Percentiles rank a stretch among this genome's conserved stretches.
Evolutionary conservation across 2,797 vertebrate genomes (phyloP).

Genomic region (Loriculus beryllinus): DNA sequence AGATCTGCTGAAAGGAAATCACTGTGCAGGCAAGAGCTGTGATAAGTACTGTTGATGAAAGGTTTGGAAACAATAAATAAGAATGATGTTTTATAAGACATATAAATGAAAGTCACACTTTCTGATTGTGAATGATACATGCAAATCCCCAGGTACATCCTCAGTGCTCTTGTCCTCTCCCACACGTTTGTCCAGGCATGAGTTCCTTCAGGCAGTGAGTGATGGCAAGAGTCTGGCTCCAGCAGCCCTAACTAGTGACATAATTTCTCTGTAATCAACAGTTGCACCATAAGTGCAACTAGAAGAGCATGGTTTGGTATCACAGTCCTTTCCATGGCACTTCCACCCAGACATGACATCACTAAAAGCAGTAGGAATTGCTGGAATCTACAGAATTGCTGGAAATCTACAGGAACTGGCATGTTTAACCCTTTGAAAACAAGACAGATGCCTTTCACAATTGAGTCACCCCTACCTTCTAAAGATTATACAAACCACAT

Average conservation of each 20-base stretch:
- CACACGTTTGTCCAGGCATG: background rate
- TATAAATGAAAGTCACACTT: background rate
- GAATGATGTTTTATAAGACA: background rate
- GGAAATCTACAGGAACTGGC: background rate
- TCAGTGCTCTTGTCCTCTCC: background rate
- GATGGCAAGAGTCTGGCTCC: background rate
- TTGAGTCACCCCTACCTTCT: background rate
- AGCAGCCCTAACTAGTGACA: background rate
- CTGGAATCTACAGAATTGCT: too few species aligned
- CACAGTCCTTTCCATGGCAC: background rate
- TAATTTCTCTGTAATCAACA: background rate
- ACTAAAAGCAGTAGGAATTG: background rate
- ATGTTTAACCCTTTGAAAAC: background rate
- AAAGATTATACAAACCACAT: background rate
- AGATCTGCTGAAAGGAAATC: background rate
- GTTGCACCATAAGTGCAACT: fast-evolving
- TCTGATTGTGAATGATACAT: background rate
- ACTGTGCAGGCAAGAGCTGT: background rate
- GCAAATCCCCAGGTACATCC: background rate
- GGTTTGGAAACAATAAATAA: background rate
- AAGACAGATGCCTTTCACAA: background rate
- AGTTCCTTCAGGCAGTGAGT: background rate
- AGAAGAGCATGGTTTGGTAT: background rate
- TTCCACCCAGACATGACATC: background rate
- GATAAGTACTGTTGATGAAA: background rate